Percentiles rank a stretch among this genome's conserved stretches.
Evolutionary conservation across 2,797 vertebrate genomes (phyloP).

Genomic region (Typhlichthys eigenmanni): DNA sequence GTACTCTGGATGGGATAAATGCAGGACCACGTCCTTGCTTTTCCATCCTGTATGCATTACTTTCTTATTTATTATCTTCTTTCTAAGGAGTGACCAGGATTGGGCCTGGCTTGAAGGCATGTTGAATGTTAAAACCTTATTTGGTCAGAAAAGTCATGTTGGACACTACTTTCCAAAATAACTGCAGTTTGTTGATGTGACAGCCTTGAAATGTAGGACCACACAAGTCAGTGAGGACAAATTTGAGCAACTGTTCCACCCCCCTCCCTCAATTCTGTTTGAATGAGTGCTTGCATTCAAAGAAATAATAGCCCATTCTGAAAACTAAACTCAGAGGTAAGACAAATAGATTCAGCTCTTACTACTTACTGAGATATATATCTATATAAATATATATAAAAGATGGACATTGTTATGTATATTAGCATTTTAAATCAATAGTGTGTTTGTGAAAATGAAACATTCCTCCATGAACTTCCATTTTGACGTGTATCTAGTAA

Average conservation of each 20-base stretch:
- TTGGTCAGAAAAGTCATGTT: constrained; percentile 76
- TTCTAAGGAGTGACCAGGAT: constrained; percentile 38
- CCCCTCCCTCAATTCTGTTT: constrained; percentile 41
- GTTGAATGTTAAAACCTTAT: constrained; percentile 72
- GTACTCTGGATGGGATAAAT: constrained; percentile 2
- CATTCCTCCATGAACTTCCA: constrained; percentile 10
- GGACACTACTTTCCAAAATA: constrained; percentile 76
- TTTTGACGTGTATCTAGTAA: background rate
- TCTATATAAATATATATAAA: background rate
- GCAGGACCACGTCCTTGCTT: constrained; percentile 27
- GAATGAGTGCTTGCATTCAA: constrained; percentile 39
- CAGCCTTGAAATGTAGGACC: constrained; percentile 74
- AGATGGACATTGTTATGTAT: constrained; percentile 4
- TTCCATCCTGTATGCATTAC: constrained; percentile 27
- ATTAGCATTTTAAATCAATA: background rate
- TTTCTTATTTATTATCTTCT: constrained; percentile 42
- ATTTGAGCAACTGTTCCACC: constrained; percentile 56
- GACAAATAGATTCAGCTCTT: constrained; percentile 24
- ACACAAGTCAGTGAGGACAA: constrained; percentile 66
- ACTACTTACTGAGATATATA: constrained; percentile 12
- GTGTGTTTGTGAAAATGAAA: constrained; percentile 7
- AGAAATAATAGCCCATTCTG: constrained; percentile 18
- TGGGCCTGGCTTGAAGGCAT: constrained; percentile 37
- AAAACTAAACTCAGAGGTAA: constrained; percentile 11
- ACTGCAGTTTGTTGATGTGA: constrained; percentile 75